phyloP scores from a whole-genome alignment of 2,797 vertebrate species.

The Champsocephalus gunnari region DNA sequence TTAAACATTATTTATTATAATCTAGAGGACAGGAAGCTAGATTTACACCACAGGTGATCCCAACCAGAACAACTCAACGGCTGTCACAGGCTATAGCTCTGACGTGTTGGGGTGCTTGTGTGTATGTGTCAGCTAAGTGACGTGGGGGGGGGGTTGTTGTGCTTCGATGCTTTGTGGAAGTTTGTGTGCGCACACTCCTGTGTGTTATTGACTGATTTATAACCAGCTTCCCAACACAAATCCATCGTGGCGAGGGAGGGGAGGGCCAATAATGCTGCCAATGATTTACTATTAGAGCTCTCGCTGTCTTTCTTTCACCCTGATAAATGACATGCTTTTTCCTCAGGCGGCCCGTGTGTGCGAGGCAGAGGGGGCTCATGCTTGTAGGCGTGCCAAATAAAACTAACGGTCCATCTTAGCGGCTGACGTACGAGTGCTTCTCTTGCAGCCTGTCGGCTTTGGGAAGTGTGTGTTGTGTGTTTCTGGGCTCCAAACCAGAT shows the following conservation, averaged over 20 bases:
- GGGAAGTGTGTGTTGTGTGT: conserved; percentile 4
- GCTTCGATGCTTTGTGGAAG: conserved; percentile 16
- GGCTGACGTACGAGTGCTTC: conserved; percentile 22
- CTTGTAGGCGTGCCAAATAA: conserved; percentile 54
- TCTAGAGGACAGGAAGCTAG: conserved; percentile 6
- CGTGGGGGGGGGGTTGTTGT: neutral
- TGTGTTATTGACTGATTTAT: conserved; percentile 75
- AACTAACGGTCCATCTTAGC: conserved; percentile 57
- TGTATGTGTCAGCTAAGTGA: conserved; percentile 34
- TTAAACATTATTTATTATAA: conserved; percentile 3
- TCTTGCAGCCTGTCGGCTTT: conserved; percentile 25
- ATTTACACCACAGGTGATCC: conserved; percentile 15
- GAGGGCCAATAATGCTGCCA: conserved; percentile 72
- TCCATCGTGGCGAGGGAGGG: conserved; percentile 69
- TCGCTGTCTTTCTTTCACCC: conserved; percentile 67
- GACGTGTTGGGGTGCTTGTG: conserved; percentile 11
- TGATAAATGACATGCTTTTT: conserved; percentile 71
- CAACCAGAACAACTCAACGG: conserved; percentile 22
- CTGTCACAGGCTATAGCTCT: conserved; percentile 22
- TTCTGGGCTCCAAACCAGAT: conserved; percentile 44
- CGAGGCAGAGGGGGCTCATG: conserved; percentile 44
- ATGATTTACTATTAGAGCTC: conserved; percentile 79
- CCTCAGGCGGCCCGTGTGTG: conserved; percentile 39
- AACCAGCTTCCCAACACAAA: conserved; percentile 67
- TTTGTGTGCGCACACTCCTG: conserved; percentile 36